These are phyloP conservation scores for Diaperis boleti DNA, from an alignment of 2,888 invertebrate species.

Conservation along the genomic window DNA sequence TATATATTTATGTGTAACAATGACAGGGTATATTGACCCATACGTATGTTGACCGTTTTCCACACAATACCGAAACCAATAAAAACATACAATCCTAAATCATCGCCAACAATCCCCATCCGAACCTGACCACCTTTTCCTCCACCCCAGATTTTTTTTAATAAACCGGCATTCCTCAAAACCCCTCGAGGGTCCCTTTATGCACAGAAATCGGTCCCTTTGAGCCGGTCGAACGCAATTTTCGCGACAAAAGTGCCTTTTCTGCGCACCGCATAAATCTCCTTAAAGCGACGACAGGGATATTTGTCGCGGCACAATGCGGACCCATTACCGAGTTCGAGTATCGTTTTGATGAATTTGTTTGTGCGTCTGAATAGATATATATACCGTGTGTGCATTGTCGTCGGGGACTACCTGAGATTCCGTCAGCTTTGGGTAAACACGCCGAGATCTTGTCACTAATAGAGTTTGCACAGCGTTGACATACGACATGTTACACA, in stretches of 20 bases:
- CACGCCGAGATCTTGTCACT: conserved; percentile 64
- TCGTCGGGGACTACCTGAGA: conserved; percentile 45
- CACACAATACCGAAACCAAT: too few relatives aligned
- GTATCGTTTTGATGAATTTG: conserved; percentile 58
- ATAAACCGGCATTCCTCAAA: too few relatives aligned
- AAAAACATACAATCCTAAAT: too few relatives aligned
- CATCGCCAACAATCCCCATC: too few relatives aligned
- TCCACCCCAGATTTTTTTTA: too few relatives aligned
- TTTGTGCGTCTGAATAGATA: conserved; percentile 33
- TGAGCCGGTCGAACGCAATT: conserved; percentile 34
- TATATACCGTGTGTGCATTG: too few relatives aligned
- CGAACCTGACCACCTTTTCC: too few relatives aligned
- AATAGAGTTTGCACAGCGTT: conserved; percentile 65
- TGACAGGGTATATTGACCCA: too few relatives aligned
- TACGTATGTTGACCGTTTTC: too few relatives aligned
- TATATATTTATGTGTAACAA: too few relatives aligned
- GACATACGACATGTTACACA: conserved; percentile 64
- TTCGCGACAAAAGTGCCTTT: conserved; percentile 41
- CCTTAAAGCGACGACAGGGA: conserved; percentile 45
- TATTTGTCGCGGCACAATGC: conserved; percentile 43
- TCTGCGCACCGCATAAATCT: conserved; percentile 43
- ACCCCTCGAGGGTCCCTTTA: background rate
- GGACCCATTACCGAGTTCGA: conserved; percentile 55
- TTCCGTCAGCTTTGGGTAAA: conserved; percentile 53
- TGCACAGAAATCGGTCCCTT: conserved; percentile 10